Conservation (phyloP, 1,140 invertebrate genomes). For the Ceratitis capitata region DNA sequence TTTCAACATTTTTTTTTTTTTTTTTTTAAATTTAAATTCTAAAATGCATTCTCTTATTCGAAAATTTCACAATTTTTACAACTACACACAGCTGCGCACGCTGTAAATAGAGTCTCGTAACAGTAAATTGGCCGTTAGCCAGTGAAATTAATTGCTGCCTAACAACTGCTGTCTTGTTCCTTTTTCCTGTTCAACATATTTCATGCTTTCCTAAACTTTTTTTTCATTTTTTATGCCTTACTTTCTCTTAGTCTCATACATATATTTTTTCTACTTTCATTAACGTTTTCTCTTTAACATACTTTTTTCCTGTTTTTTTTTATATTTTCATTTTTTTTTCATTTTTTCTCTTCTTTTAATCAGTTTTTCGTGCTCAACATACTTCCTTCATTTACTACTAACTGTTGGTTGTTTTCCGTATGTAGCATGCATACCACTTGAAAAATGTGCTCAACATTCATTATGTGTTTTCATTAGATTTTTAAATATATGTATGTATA, state of each 20-base stretch:
- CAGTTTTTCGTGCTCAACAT: neutral
- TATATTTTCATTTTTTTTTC: neutral
- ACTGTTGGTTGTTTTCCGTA: neutral
- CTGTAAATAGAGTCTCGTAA: neutral
- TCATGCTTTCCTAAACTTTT: neutral
- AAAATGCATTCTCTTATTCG: neutral
- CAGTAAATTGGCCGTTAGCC: neutral
- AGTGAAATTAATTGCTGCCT: neutral
- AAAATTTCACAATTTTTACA: neutral
- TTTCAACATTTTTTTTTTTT: neutral
- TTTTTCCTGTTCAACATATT: neutral
- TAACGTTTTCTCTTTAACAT: neutral
- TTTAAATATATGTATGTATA: too few relatives aligned
- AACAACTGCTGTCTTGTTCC: neutral
- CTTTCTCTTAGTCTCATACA: neutral
- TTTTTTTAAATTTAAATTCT: neutral
- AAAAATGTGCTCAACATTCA: neutral
- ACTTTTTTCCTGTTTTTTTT: neutral
- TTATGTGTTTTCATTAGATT: neutral
- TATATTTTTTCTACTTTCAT: neutral
- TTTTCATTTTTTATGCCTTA: neutral
- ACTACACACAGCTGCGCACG: neutral
- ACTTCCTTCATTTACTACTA: neutral
- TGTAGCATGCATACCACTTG: neutral
- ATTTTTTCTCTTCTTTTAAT: neutral